Evolutionary conservation across 2,888 invertebrate genomes (phyloP), one percentile per base, ranked within the genome.

Genomic region (Ornithoptera alexandrae): DNA sequence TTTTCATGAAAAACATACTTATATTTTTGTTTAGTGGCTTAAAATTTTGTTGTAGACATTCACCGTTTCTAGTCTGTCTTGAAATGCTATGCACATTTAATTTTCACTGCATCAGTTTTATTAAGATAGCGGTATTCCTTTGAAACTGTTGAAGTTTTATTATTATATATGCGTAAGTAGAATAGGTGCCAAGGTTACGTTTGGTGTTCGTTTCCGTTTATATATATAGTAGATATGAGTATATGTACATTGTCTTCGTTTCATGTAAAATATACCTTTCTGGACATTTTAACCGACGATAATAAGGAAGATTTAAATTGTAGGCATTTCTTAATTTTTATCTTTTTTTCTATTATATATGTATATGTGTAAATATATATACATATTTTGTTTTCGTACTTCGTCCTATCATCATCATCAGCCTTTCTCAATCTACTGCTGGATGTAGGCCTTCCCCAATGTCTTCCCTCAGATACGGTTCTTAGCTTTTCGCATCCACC

Each of bases 161-260:
- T 73, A 76, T 72, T 73, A 69, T 70, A 72, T 71, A 73, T 73
- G 69, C 72, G 75, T 70, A 71, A 74, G 72, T 73, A 73, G 68
- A 68, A 70, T 63, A 63, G 69, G 71, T 71, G 74, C 75, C 76
- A 78, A 78, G 78, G 77, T 73, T 73, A 67, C 50, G 67, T 72
- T 66, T 72, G 71, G 71, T 72, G 69, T 74, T 72, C 60, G 63
- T 70, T 71, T 72, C 58, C 62, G 5, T 68, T 66, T 53, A 50
- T 73, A 65, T 69, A 67, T 66, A 56, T 70, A 56, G 17, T 70
- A 56, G 17, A 62, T 42, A 50, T 5, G 50, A 50, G 17, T 50
- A 17, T 50, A 18, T 50, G 17, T 15, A 46, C 15, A 15, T 6
- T 3, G 53, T 18, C n/a, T 18, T 53, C 15, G 12, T 46, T 46